These are phyloP conservation scores for Orius insidiosus DNA, from an alignment of 1,140 invertebrate species.

Conservation along the genomic window DNA sequence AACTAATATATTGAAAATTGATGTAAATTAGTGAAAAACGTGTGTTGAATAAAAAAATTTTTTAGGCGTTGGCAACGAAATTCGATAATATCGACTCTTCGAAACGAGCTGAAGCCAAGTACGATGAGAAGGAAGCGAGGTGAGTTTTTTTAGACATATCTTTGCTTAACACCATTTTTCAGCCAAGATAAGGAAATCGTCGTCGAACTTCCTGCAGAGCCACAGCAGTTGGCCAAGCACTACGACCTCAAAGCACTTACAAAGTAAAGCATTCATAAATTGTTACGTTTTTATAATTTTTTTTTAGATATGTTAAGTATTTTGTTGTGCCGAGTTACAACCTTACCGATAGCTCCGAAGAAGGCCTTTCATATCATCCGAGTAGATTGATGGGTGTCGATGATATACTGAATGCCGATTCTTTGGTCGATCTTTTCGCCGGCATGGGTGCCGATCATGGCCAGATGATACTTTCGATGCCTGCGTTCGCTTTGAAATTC, in stretches of 20 bases:
- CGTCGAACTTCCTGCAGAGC: conserved; percentile 37
- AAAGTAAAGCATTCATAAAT: conserved; percentile 25
- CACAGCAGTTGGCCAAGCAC: conserved; percentile 46
- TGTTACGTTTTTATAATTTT: no score
- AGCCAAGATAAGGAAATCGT: conserved; percentile 32
- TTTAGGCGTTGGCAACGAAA: conserved; percentile 15
- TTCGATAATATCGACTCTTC: conserved; percentile 10
- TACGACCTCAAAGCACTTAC: conserved; percentile 45
- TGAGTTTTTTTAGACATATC: neutral
- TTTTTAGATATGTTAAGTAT: conserved; percentile 36
- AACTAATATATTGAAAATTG: no score
- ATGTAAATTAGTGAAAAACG: no score
- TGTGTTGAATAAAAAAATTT: neutral
- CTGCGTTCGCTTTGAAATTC: conserved; percentile 47
- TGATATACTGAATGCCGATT: conserved; percentile 63
- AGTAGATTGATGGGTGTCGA: conserved; percentile 56
- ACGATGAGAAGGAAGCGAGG: neutral
- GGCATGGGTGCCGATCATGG: conserved; percentile 49
- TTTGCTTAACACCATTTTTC: no score
- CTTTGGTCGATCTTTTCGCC: conserved; percentile 51
- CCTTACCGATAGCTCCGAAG: conserved; percentile 40
- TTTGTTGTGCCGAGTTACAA: conserved; percentile 53
- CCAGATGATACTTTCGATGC: conserved; percentile 50
- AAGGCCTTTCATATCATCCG: conserved; percentile 47
- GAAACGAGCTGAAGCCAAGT: conserved; percentile 14